These are phyloP conservation scores for Scolopax mira DNA, from an alignment of 2,113 vertebrate genomes.

Conservation along the genomic window DNA sequence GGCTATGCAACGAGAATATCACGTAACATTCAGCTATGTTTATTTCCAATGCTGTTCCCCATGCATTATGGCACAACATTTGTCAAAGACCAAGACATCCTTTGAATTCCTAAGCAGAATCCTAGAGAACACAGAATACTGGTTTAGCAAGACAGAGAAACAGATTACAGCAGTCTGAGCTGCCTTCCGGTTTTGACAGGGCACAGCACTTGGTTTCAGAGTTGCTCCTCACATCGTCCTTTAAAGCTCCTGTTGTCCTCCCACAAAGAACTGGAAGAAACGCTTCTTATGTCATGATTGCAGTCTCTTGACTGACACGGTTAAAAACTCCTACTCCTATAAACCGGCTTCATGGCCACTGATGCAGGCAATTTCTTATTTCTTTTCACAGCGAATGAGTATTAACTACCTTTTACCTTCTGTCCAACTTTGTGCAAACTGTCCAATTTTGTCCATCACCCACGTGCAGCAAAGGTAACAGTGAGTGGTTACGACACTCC, in stretches of 20 bases:
- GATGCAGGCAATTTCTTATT: not conserved
- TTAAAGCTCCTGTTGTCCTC: conserved; percentile 2
- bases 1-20: not conserved
- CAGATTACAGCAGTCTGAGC: not conserved
- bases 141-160: conserved; percentile 2
- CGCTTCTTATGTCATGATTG: not conserved
- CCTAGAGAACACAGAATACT: not conserved
- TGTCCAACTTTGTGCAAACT: not conserved
- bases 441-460: no score
- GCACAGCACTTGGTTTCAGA: not conserved
- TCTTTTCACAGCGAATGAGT: not conserved
- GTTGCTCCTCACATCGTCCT: not conserved
- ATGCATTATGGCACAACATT: not conserved
- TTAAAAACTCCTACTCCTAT: not conserved
- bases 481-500: not conserved
- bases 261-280: not conserved
- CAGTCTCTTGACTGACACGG: not conserved
- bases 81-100: not conserved
- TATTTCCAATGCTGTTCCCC: not conserved
- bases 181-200: conserved; percentile 1
- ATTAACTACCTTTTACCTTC: not conserved
- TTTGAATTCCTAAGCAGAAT: not conserved
- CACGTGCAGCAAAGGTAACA: not conserved
- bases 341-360: not conserved
- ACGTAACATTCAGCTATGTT: not conserved